phyloP scores from a whole-genome alignment of 2,797 vertebrate species.

The Argyrosomus regius region DNA sequence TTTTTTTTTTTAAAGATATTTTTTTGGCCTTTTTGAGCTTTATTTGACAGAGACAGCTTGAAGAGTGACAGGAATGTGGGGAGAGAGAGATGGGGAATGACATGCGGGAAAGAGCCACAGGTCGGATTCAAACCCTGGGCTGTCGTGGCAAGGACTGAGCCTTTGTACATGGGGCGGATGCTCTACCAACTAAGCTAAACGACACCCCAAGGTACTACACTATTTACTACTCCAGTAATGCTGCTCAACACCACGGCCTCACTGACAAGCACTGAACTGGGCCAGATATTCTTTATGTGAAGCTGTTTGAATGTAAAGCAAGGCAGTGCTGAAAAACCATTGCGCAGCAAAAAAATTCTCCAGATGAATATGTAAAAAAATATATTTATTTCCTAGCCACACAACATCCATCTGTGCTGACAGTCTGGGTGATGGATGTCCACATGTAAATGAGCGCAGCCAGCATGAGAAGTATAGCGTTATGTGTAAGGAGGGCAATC shows the following conservation, averaged over 20 bases:
- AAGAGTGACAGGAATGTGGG: no score
- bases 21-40: no score
- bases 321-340: slow-evolving; percentile 12
- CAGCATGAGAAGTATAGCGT: slow-evolving; percentile 31
- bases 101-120: no score
- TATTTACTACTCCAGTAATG: not conserved
- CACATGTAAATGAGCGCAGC: slow-evolving; percentile 61
- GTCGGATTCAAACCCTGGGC: no score
- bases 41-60: no score
- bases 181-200: no score
- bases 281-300: slow-evolving; percentile 17
- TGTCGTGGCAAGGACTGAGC: no score
- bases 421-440: slow-evolving; percentile 62
- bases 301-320: slow-evolving; percentile 26
- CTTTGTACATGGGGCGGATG: no score
- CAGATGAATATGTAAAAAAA: slow-evolving; percentile 40
- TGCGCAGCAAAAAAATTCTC: slow-evolving; percentile 14
- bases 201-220: not conserved
- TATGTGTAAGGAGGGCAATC: slow-evolving; percentile 55
- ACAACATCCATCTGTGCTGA: slow-evolving; percentile 45
- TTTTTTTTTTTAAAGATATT: no score
- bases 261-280: not conserved
- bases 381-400: slow-evolving; percentile 27
- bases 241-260: not conserved
- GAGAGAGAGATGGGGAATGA: no score